Evolutionary conservation across 2,888 invertebrate species (phyloP).

Genomic region (Synanthedon tipuliformis): DNA sequence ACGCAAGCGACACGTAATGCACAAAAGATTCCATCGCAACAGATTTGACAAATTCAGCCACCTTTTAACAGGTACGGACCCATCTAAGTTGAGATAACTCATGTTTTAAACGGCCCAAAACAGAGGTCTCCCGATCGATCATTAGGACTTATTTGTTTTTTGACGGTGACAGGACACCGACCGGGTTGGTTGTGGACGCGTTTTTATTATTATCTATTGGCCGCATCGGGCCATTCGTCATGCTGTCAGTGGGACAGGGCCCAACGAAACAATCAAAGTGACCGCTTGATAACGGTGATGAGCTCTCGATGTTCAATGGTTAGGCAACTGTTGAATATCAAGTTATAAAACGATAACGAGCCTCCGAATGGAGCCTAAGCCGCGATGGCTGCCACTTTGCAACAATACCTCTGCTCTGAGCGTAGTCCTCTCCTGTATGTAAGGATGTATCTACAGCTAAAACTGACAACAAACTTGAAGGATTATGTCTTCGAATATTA

Average conservation of each 20-base stretch:
- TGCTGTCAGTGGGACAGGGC: conserved; percentile 61
- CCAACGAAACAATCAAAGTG: conserved; percentile 59
- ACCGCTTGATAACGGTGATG: conserved; percentile 52
- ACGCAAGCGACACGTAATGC: conserved; percentile 20
- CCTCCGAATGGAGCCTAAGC: not conserved
- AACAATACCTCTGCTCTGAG: too few relatives aligned
- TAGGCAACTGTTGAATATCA: not conserved
- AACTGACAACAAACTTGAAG: too few relatives aligned
- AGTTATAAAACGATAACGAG: not conserved
- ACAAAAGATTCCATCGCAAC: conserved; percentile 22
- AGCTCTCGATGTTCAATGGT: not conserved
- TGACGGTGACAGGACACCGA: conserved; percentile 58
- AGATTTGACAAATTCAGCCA: conserved; percentile 17
- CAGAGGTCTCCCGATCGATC: conserved; percentile 60
- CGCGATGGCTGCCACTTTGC: too few relatives aligned
- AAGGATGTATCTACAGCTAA: too few relatives aligned
- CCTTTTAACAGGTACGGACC: conserved; percentile 39
- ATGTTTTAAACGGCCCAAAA: conserved; percentile 56
- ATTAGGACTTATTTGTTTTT: conserved; percentile 67
- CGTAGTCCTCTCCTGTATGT: too few relatives aligned
- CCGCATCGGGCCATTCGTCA: conserved; percentile 64
- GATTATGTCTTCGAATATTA: too few relatives aligned
- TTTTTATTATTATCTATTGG: conserved; percentile 42
- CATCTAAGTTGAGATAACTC: conserved; percentile 42
- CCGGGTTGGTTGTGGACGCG: conserved; percentile 31